These are phyloP conservation scores for Pelvicachromis taeniatus DNA, from an alignment of 2,113 vertebrate genomes.

Conservation along the genomic window DNA sequence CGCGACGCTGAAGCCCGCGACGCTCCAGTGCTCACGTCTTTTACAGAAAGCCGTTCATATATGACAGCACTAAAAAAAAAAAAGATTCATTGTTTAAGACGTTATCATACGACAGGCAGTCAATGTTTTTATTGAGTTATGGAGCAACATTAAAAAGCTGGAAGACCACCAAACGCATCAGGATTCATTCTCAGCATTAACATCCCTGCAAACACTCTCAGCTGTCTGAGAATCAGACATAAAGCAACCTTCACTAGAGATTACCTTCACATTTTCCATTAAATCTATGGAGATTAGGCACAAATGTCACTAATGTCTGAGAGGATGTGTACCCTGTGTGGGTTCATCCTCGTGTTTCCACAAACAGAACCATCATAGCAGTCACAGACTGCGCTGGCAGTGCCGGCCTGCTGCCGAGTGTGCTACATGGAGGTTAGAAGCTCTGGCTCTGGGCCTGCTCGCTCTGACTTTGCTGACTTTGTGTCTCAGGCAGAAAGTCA, in stretches of 20 bases:
- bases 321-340: background rate
- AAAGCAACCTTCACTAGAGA: background rate
- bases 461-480: background rate
- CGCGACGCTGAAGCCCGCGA: background rate
- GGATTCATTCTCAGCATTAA: background rate
- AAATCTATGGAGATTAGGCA: background rate
- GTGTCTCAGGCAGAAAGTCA: constrained; percentile 7
- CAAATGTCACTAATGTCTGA: background rate
- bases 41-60: background rate
- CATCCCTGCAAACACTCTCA: background rate
- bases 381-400: background rate
- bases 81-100: background rate
- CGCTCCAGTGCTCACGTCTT: background rate
- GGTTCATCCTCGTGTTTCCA: background rate
- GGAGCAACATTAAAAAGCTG: background rate
- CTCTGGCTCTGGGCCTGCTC: background rate
- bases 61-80: background rate
- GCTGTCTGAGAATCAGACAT: background rate
- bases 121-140: background rate
- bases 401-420: background rate
- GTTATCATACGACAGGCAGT: background rate
- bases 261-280: background rate
- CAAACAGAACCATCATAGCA: background rate
- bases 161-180: background rate
- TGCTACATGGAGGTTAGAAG: background rate